phyloP scores from a whole-genome alignment of 92 coral and sea anemone species.

The Zoanthus sociatus region DNA sequence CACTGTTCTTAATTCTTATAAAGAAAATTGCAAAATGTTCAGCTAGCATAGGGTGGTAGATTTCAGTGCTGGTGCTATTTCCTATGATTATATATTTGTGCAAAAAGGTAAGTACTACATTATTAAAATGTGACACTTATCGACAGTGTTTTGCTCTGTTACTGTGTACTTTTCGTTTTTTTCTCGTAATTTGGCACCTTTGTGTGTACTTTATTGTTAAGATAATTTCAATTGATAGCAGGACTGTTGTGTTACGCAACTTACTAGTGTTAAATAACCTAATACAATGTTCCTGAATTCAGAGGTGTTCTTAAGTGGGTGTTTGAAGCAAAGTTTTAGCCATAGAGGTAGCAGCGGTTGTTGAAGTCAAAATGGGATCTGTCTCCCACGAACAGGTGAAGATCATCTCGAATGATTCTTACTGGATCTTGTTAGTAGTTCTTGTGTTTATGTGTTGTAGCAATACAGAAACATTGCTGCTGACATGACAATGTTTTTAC shows the following conservation, averaged over 20 bases:
- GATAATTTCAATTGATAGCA: neutral
- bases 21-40: neutral
- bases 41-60: slow-evolving; percentile 21
- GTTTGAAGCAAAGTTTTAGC: slow-evolving; percentile 11
- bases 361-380: neutral
- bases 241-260: slow-evolving; percentile 8
- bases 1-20: neutral
- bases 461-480: neutral
- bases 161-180: slow-evolving; percentile 7
- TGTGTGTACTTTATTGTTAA: neutral
- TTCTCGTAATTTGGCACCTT: neutral
- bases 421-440: neutral
- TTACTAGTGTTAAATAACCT: neutral
- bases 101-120: slow-evolving; percentile 2
- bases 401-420: neutral
- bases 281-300: neutral
- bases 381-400: neutral
- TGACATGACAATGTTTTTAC: neutral
- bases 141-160: slow-evolving; percentile 19
- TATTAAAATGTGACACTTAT: slow-evolving; percentile 21
- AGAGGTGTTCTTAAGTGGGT: neutral
- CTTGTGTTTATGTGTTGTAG: neutral
- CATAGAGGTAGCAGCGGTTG: neutral
- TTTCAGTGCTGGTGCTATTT: slow-evolving; percentile 27
- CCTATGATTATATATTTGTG: slow-evolving; percentile 16